These are phyloP conservation scores for Botrylloides violaceus DNA, from an alignment of 23 tunicate species.

Conservation along the genomic window DNA sequence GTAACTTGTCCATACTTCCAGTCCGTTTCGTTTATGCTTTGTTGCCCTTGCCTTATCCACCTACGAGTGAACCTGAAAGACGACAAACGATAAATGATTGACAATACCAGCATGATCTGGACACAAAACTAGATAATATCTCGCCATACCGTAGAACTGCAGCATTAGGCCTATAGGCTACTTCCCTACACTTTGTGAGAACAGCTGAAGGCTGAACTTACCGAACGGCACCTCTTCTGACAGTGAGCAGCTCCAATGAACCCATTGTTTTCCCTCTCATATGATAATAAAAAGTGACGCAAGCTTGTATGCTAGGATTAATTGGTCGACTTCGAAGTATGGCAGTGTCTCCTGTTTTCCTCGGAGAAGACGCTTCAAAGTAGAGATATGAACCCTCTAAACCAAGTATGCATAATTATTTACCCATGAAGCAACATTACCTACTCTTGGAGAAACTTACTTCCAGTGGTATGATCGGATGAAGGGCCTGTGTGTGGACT, in stretches of 20 bases:
- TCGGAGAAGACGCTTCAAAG: constrained; percentile 77
- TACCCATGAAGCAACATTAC: too few relatives aligned
- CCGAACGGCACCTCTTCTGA: constrained; percentile 26
- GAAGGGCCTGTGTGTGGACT: constrained; percentile 62
- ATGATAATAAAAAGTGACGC: constrained; percentile 69
- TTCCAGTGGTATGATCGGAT: constrained; percentile 65
- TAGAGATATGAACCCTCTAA: constrained; percentile 79
- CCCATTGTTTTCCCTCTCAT: constrained; percentile 76
- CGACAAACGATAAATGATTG: too few relatives aligned
- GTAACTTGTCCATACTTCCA: constrained; percentile 60
- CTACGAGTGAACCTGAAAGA: constrained; percentile 34
- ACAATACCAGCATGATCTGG: too few relatives aligned
- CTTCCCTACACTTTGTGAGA: too few relatives aligned
- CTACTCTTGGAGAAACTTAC: constrained; percentile 19
- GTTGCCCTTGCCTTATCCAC: constrained; percentile 47
- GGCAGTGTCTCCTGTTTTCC: constrained; percentile 39
- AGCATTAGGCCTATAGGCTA: too few relatives aligned
- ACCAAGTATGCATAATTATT: too few relatives aligned
- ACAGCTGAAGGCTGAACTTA: constrained; percentile 10
- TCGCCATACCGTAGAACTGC: too few relatives aligned
- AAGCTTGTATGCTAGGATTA: constrained; percentile 16
- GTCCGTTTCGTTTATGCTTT: constrained; percentile 60
- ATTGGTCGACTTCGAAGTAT: constrained; percentile 52
- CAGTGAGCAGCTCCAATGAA: constrained; percentile 43
- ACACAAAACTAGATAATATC: too few relatives aligned